phyloP scores from a whole-genome alignment of 2,113 vertebrate genomes.

The Melanerpes formicivorus region DNA sequence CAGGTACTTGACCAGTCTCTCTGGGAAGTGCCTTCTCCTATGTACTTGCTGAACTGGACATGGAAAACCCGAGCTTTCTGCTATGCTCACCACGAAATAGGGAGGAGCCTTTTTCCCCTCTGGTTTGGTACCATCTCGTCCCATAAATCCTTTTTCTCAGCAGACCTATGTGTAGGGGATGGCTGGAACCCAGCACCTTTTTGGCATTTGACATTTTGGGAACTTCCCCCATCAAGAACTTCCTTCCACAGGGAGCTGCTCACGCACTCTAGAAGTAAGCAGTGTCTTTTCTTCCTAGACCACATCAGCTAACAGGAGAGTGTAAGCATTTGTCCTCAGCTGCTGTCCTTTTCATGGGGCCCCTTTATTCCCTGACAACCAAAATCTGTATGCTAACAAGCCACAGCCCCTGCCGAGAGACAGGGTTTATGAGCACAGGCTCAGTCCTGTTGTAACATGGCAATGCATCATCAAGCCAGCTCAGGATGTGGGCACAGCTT shows the following conservation, averaged over 20 bases:
- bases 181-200: neutral
- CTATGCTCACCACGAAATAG: neutral
- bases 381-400: neutral
- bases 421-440: slow-evolving; percentile 5
- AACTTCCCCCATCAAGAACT: neutral
- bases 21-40: neutral
- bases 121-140: neutral
- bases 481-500: slow-evolving; percentile 32
- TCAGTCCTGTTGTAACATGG: neutral
- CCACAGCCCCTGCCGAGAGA: neutral
- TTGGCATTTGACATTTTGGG: neutral
- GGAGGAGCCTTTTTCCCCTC: neutral
- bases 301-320: neutral
- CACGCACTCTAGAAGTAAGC: neutral
- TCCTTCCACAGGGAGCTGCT: neutral
- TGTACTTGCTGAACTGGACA: accelerated
- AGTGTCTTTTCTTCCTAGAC: accelerated
- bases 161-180: neutral
- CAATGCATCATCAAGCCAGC: neutral
- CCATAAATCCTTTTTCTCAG: neutral
- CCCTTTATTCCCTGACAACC: neutral
- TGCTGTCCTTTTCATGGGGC: neutral
- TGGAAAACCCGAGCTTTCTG: neutral
- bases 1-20: neutral
- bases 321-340: neutral